Evolutionary conservation across 2,888 invertebrate species (phyloP).

Genomic region (Nephrocerus scutellatus): DNA sequence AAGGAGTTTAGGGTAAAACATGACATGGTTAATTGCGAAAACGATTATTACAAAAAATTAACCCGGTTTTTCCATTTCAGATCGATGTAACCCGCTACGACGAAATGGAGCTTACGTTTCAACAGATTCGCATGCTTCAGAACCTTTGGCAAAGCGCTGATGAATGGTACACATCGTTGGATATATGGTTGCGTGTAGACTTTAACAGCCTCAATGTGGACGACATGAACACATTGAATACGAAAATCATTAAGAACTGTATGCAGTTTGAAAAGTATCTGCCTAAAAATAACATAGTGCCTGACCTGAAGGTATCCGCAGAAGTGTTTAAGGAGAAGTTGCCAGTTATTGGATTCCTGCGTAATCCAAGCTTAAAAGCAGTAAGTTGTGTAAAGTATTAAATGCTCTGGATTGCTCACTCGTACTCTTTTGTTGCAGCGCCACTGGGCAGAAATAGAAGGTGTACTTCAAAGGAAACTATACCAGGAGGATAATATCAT

Average conservation of each 20-base stretch:
- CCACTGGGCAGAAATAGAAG: slow-evolving; percentile 80
- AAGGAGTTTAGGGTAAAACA: slow-evolving; percentile 70
- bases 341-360: slow-evolving; percentile 70
- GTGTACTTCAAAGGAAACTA: slow-evolving; percentile 64
- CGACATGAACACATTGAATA: slow-evolving; percentile 60
- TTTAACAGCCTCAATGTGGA: slow-evolving; percentile 58
- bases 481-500: slow-evolving; percentile 62
- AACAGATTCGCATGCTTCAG: slow-evolving; percentile 71
- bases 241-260: slow-evolving; percentile 63
- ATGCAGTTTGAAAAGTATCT: slow-evolving; percentile 77
- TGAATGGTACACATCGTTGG: slow-evolving; percentile 63
- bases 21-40: no score
- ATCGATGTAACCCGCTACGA: slow-evolving; percentile 79
- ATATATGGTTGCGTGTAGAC: slow-evolving; percentile 55
- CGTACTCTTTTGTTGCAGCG: slow-evolving; percentile 44
- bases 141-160: slow-evolving; percentile 72
- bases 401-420: background rate
- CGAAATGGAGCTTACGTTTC: slow-evolving; percentile 69
- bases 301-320: slow-evolving; percentile 67
- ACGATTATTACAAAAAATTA: no score
- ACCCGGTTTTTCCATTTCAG: no score
- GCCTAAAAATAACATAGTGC: slow-evolving; percentile 72
- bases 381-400: slow-evolving; percentile 24
- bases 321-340: slow-evolving; percentile 73
- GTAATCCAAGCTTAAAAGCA: slow-evolving; percentile 69